Evolutionary conservation across 2,113 vertebrate species (phyloP).

Genomic region (Heterocephalus glaber): DNA sequence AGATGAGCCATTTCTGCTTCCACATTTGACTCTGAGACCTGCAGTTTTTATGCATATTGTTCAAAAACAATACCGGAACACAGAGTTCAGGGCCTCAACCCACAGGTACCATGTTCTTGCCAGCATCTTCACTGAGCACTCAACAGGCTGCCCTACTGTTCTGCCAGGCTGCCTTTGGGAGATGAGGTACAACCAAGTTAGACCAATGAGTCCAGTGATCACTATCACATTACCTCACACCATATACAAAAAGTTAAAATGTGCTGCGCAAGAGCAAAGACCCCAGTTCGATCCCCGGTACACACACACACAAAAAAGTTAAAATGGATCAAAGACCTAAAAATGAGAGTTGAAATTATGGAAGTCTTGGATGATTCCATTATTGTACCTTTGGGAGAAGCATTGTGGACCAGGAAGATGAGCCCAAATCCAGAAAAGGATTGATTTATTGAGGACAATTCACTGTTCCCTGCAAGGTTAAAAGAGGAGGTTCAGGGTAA

Average conservation of each 20-base stretch:
- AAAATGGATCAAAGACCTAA: background rate
- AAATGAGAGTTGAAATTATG: background rate
- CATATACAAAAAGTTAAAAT: background rate
- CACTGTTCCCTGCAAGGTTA: background rate
- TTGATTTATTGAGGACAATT: background rate
- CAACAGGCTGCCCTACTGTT: background rate
- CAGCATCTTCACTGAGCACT: background rate
- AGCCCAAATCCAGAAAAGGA: background rate
- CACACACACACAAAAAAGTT: no score
- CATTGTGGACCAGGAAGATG: background rate
- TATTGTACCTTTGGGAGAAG: background rate
- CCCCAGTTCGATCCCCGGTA: no score
- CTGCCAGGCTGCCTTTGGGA: background rate
- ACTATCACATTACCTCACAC: background rate
- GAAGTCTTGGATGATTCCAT: background rate
- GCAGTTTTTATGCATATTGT: background rate
- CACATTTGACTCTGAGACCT: background rate
- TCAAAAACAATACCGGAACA: background rate
- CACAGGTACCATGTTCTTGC: background rate
- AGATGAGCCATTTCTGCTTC: background rate
- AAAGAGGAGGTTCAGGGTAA: background rate
- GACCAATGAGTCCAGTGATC: background rate
- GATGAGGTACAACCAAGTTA: background rate
- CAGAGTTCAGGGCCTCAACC: background rate
- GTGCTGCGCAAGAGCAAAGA: constrained; percentile 14